Evolutionary conservation across 1,140 invertebrate genomes (phyloP).

Genomic region (Calephelis virginiensis): DNA sequence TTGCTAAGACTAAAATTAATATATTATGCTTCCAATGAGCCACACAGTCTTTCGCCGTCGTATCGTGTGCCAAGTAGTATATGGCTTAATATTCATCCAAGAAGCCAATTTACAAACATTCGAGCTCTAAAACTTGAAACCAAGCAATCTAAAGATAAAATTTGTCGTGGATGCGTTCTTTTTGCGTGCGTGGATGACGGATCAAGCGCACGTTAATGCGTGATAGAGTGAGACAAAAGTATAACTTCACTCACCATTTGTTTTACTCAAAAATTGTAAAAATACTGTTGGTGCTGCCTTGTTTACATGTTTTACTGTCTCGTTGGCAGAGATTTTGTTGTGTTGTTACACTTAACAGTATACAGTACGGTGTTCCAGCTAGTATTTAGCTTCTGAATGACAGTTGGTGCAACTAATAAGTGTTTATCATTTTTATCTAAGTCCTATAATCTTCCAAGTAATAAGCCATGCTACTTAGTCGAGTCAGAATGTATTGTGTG

Average conservation of each 20-base stretch:
- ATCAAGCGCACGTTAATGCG: no score
- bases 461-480: no score
- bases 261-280: not conserved
- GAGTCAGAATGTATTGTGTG: no score
- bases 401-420: no score
- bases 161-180: no score
- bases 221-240: no score
- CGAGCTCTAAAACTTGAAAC: not conserved
- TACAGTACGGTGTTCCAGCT: not conserved
- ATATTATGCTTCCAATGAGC: constrained; percentile 27
- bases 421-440: no score
- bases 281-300: not conserved
- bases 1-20: not conserved
- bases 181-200: no score
- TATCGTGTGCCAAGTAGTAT: constrained; percentile 8
- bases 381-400: not conserved
- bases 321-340: not conserved
- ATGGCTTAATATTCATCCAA: not conserved
- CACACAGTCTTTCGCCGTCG: constrained; percentile 23
- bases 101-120: not conserved
- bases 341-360: not conserved
- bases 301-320: not conserved
- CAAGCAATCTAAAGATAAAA: not conserved
- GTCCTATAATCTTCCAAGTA: no score
- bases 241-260: no score